Conservation (phyloP, 2,113 vertebrate genomes). For the Noctilio leporinus region DNA sequence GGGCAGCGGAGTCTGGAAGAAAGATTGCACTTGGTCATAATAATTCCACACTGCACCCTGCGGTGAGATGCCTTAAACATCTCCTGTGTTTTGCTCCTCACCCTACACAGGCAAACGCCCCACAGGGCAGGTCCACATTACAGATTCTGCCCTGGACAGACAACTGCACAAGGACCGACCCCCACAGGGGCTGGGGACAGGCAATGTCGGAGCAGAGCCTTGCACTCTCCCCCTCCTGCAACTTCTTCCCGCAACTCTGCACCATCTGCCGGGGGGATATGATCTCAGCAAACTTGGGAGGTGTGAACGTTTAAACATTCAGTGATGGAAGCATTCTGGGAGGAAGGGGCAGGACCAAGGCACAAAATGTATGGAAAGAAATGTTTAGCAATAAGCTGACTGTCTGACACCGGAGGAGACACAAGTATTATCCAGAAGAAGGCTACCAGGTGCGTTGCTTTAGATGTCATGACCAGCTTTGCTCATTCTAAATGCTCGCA, state of each 20-base stretch:
- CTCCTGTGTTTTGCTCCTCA: not conserved
- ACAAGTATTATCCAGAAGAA: rapidly evolving
- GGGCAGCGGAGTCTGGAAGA: rapidly evolving
- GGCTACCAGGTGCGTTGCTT: no score
- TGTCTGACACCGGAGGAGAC: not conserved
- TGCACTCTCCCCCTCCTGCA: not conserved
- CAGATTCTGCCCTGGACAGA: no score
- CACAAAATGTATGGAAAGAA: no score
- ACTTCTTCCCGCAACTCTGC: no score
- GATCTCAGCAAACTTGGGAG: not conserved
- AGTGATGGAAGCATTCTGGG: no score
- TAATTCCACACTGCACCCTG: rapidly evolving
- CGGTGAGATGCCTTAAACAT: not conserved
- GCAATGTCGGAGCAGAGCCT: not conserved
- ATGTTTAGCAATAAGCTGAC: not conserved
- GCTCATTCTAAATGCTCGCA: not conserved
- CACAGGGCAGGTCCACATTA: not conserved
- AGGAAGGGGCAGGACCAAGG: not conserved
- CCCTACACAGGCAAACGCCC: not conserved
- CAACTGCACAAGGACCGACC: not conserved
- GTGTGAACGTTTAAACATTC: not conserved
- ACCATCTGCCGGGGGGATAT: rapidly evolving
- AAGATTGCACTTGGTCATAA: no score
- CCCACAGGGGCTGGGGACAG: no score
- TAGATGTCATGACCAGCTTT: rapidly evolving